A percentile compares a stretch with the other conserved stretches of the same genome.
Evolutionary conservation across 1,140 invertebrate genomes (phyloP).

Genomic region (Ostrea edulis): DNA sequence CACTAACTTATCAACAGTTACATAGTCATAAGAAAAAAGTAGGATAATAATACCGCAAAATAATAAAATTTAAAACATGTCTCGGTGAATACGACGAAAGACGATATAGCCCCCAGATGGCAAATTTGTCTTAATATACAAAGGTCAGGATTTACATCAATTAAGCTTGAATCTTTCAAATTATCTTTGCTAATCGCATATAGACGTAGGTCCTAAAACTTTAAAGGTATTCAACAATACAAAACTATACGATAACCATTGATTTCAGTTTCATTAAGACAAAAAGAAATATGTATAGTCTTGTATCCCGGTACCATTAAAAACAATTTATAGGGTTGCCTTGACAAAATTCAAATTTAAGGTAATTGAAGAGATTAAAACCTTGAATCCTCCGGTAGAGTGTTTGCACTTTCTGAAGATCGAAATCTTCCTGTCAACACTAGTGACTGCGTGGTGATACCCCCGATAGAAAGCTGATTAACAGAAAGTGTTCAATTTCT

Average conservation of each 20-base stretch:
- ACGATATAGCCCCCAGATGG: background rate
- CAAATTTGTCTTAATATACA: background rate
- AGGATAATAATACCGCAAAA: background rate
- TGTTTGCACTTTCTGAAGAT: background rate
- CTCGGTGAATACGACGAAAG: background rate
- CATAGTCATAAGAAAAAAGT: background rate
- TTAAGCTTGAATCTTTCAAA: no score
- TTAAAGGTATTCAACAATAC: no score
- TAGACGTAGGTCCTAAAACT: no score
- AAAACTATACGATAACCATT: no score
- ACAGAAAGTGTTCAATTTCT: background rate
- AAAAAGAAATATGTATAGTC: background rate
- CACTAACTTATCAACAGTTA: background rate
- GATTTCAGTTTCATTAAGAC: background rate
- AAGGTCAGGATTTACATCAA: no score
- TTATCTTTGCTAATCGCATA: no score
- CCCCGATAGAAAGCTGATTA: background rate
- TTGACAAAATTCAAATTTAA: conserved; percentile 26
- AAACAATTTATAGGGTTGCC: conserved; percentile 25
- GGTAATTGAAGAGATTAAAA: background rate
- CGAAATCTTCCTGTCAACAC: background rate
- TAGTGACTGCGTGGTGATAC: background rate
- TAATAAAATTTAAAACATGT: background rate
- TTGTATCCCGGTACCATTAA: background rate
- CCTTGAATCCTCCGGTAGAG: background rate